These are phyloP conservation scores for Calypte anna DNA, from an alignment of 2,113 vertebrate species.

Conservation along the genomic window DNA sequence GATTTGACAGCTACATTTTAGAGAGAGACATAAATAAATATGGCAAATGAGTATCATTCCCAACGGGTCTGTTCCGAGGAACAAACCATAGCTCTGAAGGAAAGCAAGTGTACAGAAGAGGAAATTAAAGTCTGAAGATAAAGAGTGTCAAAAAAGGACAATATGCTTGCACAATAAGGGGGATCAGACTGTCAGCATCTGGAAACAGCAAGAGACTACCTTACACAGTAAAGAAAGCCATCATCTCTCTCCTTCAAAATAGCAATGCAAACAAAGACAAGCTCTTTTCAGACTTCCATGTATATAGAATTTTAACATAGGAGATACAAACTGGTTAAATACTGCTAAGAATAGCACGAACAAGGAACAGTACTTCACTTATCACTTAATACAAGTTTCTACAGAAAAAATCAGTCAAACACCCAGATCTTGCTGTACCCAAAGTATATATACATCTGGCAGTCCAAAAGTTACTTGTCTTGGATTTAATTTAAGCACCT, in stretches of 20 bases:
- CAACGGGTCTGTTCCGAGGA: not conserved
- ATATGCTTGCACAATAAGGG: not conserved
- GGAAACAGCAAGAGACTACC: not conserved
- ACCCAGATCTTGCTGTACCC: conserved; percentile 68
- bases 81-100: not conserved
- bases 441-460: conserved; percentile 73
- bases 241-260: conserved; percentile 50
- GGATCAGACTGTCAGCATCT: not conserved
- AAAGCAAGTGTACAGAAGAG: not conserved
- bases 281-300: conserved; percentile 59
- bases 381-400: conserved; percentile 70
- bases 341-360: conserved; percentile 76
- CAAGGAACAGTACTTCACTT: conserved; percentile 76
- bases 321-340: conserved; percentile 75
- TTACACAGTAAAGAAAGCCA: conserved; percentile 7
- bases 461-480: conserved; percentile 68
- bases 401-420: conserved; percentile 55
- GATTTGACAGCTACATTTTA: not conserved
- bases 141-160: not conserved
- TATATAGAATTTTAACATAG: conserved; percentile 63
- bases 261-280: conserved; percentile 70
- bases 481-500: conserved; percentile 79
- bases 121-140: conserved; percentile 1
- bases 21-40: not conserved
- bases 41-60: not conserved